Evolutionary conservation across 2,797 vertebrate genomes (phyloP), one percentile per base, ranked within the genome.

Genomic region (Sebastiscus tertius): DNA sequence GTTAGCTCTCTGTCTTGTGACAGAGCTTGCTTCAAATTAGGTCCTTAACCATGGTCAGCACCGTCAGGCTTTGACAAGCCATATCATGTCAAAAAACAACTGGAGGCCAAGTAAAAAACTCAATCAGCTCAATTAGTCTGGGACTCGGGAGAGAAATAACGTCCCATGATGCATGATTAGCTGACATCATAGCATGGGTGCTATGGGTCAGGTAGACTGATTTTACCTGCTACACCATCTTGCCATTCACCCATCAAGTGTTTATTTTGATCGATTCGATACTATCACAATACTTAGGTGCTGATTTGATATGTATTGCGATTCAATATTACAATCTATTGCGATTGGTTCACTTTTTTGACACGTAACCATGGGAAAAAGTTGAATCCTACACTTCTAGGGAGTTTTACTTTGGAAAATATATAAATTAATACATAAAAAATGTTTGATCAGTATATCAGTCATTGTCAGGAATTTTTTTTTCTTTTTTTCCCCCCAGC

Each of bases 1-100:
- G 78, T 79, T 69, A 42, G 66, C 4, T 62, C 56, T 77, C 65
- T 56, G 89, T 88, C 93, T 93, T 92, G 89, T 93, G 94, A 94
- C 89, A 74, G 81, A 63, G 63, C 64, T 73, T 29, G 77, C 70
- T 77, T 82, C 87, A 76, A 89, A 92, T 93, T 93, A 93, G 58
- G 1, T 66, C 66, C 39, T 76, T 91, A 93, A 93, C 72, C 36
- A 82, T 0, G 4, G 66, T 79, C 85, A 87, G 80, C 85, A 89
- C 22, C 55, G 33, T 79, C 29, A 63, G 75, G 69, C 88, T 89
- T 81, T 88, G 77, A 90, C 68, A 69, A 16, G 29, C 18, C 55
- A 78, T 46, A 56, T 46, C 42, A 64, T 68, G 80, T 82, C 27
- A 14, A 79, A 14, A 84, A 72, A 87, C 22, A 69, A 52, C 62